Conservation (phyloP, 2,888 invertebrate species). For the Drosophila meridiana region DNA sequence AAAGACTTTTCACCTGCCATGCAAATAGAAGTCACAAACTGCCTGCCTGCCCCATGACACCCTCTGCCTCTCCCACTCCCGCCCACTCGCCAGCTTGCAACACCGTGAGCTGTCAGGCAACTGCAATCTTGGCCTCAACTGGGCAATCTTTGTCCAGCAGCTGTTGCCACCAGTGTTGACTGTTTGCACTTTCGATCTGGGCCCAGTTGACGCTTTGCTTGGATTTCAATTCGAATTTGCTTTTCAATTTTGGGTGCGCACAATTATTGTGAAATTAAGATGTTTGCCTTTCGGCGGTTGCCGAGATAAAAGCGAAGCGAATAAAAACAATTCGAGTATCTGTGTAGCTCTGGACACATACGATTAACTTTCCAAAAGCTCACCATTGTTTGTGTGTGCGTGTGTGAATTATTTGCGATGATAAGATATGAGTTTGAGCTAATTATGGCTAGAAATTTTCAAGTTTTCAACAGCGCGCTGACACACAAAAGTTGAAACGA, state of each 20-base stretch:
- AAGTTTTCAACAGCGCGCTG: conserved; percentile 47
- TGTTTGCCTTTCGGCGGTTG: conserved; percentile 37
- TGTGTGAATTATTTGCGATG: conserved; percentile 67
- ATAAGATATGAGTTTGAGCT: conserved; percentile 73
- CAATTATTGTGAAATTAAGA: conserved; percentile 78
- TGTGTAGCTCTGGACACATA: conserved; percentile 19
- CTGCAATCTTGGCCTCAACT: conserved; percentile 31
- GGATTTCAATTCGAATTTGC: conserved; percentile 42
- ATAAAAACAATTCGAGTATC: conserved; percentile 17
- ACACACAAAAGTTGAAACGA: conserved; percentile 46
- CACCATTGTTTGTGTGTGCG: conserved; percentile 35
- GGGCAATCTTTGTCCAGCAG: conserved; percentile 67
- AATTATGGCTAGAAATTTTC: conserved; percentile 71
- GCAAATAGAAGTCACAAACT: conserved; percentile 60
- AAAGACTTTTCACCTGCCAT: conserved; percentile 76
- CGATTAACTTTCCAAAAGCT: conserved; percentile 67
- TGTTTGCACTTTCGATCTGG: conserved; percentile 70
- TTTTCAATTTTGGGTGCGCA: conserved; percentile 64
- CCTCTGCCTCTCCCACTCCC: neutral
- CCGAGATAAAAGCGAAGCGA: conserved; percentile 36
- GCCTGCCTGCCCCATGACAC: conserved; percentile 18
- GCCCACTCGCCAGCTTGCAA: conserved; percentile 12
- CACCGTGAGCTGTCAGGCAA: conserved; percentile 20
- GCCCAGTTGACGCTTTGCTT: conserved; percentile 27
- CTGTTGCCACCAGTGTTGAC: conserved; percentile 75